phyloP scores from a whole-genome alignment of 2,113 vertebrate species.

The Corynorhinus townsendii region DNA sequence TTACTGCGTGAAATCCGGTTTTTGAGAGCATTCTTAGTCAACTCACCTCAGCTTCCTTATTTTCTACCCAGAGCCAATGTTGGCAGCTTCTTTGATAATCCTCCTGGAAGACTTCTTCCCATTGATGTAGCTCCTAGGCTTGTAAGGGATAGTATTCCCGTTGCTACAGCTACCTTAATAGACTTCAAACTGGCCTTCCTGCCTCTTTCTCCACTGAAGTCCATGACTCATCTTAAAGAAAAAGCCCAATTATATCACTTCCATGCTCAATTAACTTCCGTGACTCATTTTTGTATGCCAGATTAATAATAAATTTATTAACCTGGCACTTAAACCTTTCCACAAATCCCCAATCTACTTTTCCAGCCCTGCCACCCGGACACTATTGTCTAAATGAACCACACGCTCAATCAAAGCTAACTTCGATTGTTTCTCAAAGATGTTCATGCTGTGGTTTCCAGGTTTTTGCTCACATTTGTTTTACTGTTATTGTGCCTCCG shows the following conservation, averaged over 20 bases:
- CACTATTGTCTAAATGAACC: not conserved
- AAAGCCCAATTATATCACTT: not conserved
- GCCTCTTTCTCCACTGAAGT: not conserved
- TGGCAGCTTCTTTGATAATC: not conserved
- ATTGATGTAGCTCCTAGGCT: not conserved
- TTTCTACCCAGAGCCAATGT: not conserved
- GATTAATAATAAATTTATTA: conserved; percentile 61
- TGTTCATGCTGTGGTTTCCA: not conserved
- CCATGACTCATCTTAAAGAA: conserved; percentile 43
- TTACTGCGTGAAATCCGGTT: not conserved
- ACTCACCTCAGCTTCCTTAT: not conserved
- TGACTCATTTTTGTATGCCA: conserved; percentile 44
- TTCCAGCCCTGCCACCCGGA: not conserved
- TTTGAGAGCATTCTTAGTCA: not conserved
- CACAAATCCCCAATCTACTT: conserved; percentile 1
- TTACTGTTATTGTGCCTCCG: not conserved
- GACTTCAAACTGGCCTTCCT: not conserved
- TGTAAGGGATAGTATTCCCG: not conserved
- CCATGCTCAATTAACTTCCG: conserved; percentile 42
- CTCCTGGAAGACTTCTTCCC: not conserved
- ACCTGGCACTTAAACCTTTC: not conserved
- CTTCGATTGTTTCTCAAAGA: not conserved
- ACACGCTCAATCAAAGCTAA: conserved; percentile 14
- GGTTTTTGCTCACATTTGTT: not conserved
- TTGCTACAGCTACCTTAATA: not conserved